Base-by-base conservation (phyloP, 2,888 invertebrate genomes). In the Nomada ferruginata region DNA sequence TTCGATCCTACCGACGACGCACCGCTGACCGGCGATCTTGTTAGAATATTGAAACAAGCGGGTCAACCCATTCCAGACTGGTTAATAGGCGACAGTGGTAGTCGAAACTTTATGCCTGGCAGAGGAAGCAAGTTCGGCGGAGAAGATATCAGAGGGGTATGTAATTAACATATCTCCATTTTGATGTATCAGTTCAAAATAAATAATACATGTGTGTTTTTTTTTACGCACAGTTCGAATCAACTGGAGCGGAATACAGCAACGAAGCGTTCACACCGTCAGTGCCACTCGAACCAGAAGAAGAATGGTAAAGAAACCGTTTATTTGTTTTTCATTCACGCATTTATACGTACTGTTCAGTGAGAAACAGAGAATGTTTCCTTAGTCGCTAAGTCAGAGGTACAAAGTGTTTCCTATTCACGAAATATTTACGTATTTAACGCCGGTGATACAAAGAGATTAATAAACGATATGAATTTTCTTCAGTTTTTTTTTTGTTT, bases 1-100 rank as follows among this genome's bases (percentile, higher is more conserved):
- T 98, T 95, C 91, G 97, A 98, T 76, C 76, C 88, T 0, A 78
- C 73, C 0, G 9, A 75, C 0, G 97, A 98, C 91, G 80, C 91
- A 0, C 94, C 94, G 0, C 87, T 98, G 0, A 95, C 96, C 0
- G 93, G 94, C 0, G 96, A 96, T 84, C 94, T 99, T 55, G 95
- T 96, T 0, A 96, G 95, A 90, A 97, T 98, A 69, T 94, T 99
- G 26, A 94, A 95, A 74, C 97, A 97, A 92, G 97, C 98, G 0
- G 95, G 95, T 0, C 98, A 98, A 92, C 92, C 95, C 0, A 95
- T 98, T 9, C 99, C 99, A 0, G 96, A 96, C 10, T 90, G 94
- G 94, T 81, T 95, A 91, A 92, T 93, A 23, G 94, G 93, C 15
- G 94, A 94, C 29, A 94, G 93, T 3, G 95, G 94, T 53, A 94